These are phyloP conservation scores for Patella depressa DNA, from an alignment of 2,888 invertebrate genomes.

Conservation along the genomic window DNA sequence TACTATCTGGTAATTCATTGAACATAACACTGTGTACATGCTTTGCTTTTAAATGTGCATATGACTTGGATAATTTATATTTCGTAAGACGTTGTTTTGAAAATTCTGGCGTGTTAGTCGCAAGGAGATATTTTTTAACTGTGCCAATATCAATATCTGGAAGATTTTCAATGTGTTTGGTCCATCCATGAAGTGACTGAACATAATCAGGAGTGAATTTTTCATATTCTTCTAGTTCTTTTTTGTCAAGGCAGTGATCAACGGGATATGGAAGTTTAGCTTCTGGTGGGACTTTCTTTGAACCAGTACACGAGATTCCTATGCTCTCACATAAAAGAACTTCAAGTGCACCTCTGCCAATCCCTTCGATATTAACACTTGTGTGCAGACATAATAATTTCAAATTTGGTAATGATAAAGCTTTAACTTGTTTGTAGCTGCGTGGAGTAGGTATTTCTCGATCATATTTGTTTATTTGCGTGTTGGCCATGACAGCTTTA, in stretches of 20 bases:
- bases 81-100: too few species aligned
- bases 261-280: neutral
- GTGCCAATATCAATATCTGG: too few species aligned
- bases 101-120: too few species aligned
- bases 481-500: too few species aligned
- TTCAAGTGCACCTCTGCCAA: conserved; percentile 16
- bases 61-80: conserved; percentile 12
- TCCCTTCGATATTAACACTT: neutral
- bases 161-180: too few species aligned
- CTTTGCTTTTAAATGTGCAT: conserved; percentile 24
- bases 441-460: neutral
- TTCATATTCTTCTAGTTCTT: too few species aligned
- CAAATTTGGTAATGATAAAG: neutral
- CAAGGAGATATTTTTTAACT: too few species aligned
- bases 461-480: too few species aligned
- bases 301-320: conserved; percentile 20
- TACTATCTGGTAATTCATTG: too few species aligned
- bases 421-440: neutral
- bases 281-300: neutral
- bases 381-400: neutral
- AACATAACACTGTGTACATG: neutral
- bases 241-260: neutral
- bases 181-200: too few species aligned
- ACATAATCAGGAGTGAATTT: too few species aligned
- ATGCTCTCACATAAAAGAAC: conserved; percentile 5